Conservation (phyloP, 2,888 invertebrate genomes). For the Proisotoma minuta region DNA sequence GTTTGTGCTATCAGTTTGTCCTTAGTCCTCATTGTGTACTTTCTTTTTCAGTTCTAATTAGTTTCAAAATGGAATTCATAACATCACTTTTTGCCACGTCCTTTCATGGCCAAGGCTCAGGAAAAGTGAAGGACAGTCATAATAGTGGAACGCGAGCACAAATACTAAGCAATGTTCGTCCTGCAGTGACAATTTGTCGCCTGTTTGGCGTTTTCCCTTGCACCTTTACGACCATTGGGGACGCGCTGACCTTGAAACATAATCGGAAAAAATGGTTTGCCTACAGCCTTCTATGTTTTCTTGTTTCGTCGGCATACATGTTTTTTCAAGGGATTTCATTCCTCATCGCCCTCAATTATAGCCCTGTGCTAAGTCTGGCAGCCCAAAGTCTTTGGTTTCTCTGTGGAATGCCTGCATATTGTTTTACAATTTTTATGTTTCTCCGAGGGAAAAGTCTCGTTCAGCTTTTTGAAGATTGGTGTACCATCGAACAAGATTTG, state of each 20-base stretch:
- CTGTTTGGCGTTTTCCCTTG: not conserved
- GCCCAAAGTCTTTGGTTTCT: constrained; percentile 15
- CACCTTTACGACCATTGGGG: not conserved
- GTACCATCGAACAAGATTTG: constrained; percentile 9
- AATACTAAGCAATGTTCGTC: not conserved
- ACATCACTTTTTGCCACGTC: no score
- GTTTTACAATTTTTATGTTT: constrained; percentile 8
- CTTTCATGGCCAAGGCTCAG: no score
- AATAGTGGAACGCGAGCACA: no score
- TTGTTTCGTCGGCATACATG: constrained; percentile 6
- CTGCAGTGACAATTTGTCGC: not conserved
- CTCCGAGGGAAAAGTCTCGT: not conserved
- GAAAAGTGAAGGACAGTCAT: no score
- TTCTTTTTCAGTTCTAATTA: no score
- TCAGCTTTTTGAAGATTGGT: constrained; percentile 14
- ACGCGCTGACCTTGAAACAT: not conserved
- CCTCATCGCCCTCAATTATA: not conserved
- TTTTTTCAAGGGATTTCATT: constrained; percentile 7
- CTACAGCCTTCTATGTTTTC: not conserved
- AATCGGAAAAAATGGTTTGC: not conserved
- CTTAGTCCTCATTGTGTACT: no score
- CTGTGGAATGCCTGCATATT: constrained; percentile 3
- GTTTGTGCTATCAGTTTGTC: no score
- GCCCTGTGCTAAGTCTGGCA: not conserved
- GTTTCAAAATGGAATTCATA: no score